Evolutionary conservation across 2,797 vertebrate genomes (phyloP).

Genomic region (Emydoidea blandingii): DNA sequence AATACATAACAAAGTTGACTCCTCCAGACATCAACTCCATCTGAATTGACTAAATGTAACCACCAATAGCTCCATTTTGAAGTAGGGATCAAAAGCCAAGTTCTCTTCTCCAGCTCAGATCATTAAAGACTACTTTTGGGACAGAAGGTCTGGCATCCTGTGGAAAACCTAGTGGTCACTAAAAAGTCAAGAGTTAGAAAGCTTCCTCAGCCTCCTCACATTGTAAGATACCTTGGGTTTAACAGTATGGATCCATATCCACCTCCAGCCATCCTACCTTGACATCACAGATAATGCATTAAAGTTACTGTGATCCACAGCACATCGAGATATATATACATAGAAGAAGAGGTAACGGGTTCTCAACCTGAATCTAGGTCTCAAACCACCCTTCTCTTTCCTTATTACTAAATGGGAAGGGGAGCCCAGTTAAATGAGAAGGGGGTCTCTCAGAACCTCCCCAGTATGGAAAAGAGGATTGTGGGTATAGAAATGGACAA

Average conservation of each 20-base stretch:
- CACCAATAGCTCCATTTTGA: background rate
- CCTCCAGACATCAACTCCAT: background rate
- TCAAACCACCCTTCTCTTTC: background rate
- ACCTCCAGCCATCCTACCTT: slow-evolving; percentile 24
- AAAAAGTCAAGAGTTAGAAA: slow-evolving; percentile 19
- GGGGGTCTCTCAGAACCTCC: background rate
- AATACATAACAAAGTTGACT: background rate
- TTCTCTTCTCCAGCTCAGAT: background rate
- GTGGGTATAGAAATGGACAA: background rate
- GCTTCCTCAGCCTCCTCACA: background rate
- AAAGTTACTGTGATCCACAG: slow-evolving; percentile 34
- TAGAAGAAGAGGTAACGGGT: background rate
- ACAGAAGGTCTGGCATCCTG: background rate
- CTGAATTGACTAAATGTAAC: background rate
- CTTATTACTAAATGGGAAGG: background rate
- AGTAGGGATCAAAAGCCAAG: slow-evolving; percentile 21
- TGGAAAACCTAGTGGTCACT: slow-evolving; percentile 9
- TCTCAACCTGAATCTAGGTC: background rate
- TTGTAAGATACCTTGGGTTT: slow-evolving; percentile 21
- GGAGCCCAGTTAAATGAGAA: background rate
- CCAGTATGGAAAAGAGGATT: background rate
- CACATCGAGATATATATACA: background rate
- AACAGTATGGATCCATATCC: slow-evolving; percentile 1
- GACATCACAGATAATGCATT: slow-evolving; percentile 5
- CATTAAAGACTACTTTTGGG: background rate